phyloP scores from a whole-genome alignment of 2,113 vertebrate genomes.

The Rhegmatorhina hoffmannsi region DNA sequence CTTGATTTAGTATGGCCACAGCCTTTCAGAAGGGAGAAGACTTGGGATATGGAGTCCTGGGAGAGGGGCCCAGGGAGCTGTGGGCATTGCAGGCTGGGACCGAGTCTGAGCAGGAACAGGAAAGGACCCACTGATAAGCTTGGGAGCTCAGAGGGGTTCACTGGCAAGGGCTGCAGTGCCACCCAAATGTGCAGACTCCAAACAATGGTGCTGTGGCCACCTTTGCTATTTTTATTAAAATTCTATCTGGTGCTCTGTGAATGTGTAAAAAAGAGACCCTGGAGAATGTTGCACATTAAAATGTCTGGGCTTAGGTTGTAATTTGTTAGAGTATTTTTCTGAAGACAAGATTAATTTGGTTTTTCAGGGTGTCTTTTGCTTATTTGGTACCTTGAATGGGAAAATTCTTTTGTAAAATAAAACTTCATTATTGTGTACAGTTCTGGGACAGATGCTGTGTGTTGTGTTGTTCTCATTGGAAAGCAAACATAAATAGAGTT shows the following conservation, averaged over 20 bases:
- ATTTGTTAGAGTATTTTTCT: not conserved
- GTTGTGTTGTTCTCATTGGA: not conserved
- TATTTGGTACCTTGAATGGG: not conserved
- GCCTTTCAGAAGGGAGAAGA: not conserved
- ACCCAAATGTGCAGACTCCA: not conserved
- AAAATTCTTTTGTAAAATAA: not conserved
- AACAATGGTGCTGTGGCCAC: not conserved
- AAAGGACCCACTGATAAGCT: accelerated
- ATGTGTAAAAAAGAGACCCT: not conserved
- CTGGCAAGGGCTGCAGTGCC: not conserved
- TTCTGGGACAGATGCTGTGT: not conserved
- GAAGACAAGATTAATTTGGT: not conserved
- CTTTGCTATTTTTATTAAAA: not conserved
- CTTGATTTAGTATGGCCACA: not conserved
- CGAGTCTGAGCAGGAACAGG: not conserved
- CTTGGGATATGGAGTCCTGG: accelerated
- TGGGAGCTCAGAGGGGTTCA: not conserved
- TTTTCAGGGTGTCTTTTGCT: not conserved
- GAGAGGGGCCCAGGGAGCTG: not conserved
- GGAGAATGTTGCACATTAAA: not conserved
- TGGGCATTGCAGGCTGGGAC: accelerated
- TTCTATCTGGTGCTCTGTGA: not conserved
- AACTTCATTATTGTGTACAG: not conserved
- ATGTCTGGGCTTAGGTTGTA: not conserved
- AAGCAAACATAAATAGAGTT: not conserved